Percentiles rank a stretch among this genome's conserved stretches.
Evolutionary conservation across 1,140 invertebrate genomes (phyloP).

Genomic region (Cyphomyrmex costatus): DNA sequence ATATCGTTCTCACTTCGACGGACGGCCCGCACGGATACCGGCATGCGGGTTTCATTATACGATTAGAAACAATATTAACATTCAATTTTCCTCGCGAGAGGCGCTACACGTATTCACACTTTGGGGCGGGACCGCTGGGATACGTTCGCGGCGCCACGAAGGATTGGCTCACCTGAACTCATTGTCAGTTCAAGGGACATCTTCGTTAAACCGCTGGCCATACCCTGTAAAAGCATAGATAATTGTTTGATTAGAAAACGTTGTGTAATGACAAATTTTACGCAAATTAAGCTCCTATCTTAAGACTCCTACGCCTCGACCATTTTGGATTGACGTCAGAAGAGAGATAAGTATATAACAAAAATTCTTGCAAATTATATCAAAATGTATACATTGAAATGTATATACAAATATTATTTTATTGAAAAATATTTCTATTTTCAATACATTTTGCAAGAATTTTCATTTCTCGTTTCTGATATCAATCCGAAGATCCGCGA

Average conservation of each 20-base stretch:
- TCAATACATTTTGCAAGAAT: too few relatives aligned
- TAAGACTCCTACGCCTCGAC: too few relatives aligned
- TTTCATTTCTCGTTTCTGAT: too few relatives aligned
- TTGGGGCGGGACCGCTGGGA: conserved; percentile 67
- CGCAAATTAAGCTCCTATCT: neutral
- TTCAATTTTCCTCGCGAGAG: conserved; percentile 73
- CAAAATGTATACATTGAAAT: too few relatives aligned
- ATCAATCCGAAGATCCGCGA: too few relatives aligned
- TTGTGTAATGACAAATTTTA: neutral
- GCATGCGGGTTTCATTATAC: conserved; percentile 61
- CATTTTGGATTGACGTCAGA: too few relatives aligned
- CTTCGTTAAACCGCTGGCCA: conserved; percentile 89
- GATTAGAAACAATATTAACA: conserved; percentile 77
- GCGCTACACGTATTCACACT: conserved; percentile 76
- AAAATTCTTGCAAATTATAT: too few relatives aligned
- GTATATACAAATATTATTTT: too few relatives aligned
- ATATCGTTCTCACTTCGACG: conserved; percentile 55
- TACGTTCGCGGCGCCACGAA: conserved; percentile 62
- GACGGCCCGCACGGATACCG: conserved; percentile 61
- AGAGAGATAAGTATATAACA: too few relatives aligned
- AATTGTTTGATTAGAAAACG: conserved; percentile 9
- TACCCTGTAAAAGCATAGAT: conserved; percentile 86
- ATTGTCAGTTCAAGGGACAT: conserved; percentile 71
- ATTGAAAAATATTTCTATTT: too few relatives aligned
- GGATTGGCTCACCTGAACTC: conserved; percentile 68